Conservation (phyloP, 2,113 vertebrate species). For the Acinonyx jubatus region DNA sequence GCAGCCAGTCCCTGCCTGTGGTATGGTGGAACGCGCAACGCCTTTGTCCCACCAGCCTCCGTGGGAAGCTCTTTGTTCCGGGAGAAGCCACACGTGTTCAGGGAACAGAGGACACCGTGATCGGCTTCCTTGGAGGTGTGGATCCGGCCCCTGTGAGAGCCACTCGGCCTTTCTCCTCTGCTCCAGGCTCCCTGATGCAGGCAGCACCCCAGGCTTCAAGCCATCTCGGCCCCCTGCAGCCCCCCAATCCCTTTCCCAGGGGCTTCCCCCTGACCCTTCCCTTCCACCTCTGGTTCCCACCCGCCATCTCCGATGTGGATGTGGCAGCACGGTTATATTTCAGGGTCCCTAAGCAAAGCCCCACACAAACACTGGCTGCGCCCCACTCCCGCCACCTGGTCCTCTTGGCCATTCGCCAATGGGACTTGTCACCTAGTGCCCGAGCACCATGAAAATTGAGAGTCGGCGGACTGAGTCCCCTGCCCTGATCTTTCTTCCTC, state of each 20-base stretch:
- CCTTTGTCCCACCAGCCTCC: background rate
- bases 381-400: background rate
- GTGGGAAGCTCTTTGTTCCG: background rate
- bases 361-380: background rate
- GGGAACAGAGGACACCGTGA: background rate
- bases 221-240: background rate
- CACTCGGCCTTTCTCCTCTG: background rate
- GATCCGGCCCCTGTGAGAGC: background rate
- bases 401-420: accelerated
- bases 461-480: accelerated
- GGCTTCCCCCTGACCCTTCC: background rate
- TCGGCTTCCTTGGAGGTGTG: background rate
- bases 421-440: accelerated
- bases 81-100: background rate
- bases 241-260: accelerated
- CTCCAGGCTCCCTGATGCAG: too few relatives aligned
- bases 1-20: background rate
- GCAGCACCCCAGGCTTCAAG: accelerated
- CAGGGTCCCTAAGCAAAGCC: background rate
- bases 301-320: too few relatives aligned
- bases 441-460: accelerated
- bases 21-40: accelerated
- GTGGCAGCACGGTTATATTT: background rate
- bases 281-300: background rate
- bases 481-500: background rate